phyloP scores from a whole-genome alignment of 1,140 invertebrate species.

The Drosophila parvula region DNA sequence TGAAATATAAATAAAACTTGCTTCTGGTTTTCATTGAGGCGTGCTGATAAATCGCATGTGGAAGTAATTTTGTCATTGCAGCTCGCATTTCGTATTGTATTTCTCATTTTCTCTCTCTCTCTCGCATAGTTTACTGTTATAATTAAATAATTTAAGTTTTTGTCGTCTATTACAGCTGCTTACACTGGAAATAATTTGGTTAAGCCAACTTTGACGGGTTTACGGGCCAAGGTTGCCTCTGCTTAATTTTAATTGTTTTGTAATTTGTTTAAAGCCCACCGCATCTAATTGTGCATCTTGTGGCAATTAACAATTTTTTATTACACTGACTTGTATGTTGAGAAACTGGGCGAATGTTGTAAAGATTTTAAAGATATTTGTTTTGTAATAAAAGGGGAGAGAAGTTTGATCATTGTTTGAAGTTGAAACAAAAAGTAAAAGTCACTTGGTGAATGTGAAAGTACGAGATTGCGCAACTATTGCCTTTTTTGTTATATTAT shows the following conservation, averaged over 20 bases:
- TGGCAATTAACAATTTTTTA: conserved; percentile 18
- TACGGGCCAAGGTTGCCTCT: conserved; percentile 18
- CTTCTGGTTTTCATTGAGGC: conserved; percentile 44
- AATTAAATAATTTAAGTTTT: conserved; percentile 22
- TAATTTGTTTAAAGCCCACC: conserved; percentile 22
- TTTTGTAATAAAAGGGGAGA: neutral
- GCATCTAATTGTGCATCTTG: conserved; percentile 28
- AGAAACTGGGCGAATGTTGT: neutral
- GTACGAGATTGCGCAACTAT: conserved; percentile 2
- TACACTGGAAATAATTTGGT: neutral
- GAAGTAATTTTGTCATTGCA: conserved; percentile 44
- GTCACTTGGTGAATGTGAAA: conserved; percentile 7
- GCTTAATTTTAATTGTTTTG: conserved; percentile 25
- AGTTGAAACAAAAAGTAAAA: conserved; percentile 26
- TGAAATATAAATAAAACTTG: conserved; percentile 37
- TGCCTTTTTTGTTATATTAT: neutral
- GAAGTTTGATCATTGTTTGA: neutral
- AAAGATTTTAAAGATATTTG: neutral
- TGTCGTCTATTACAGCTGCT: conserved; percentile 8
- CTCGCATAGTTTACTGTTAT: conserved; percentile 45
- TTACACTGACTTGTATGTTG: conserved; percentile 8
- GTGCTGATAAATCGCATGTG: conserved; percentile 57
- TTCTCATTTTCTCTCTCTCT: neutral
- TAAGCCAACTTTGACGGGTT: conserved; percentile 4
- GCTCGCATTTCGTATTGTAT: conserved; percentile 17